phyloP scores from a whole-genome alignment of 2,113 vertebrate genomes.

The Ahaetulla prasina region DNA sequence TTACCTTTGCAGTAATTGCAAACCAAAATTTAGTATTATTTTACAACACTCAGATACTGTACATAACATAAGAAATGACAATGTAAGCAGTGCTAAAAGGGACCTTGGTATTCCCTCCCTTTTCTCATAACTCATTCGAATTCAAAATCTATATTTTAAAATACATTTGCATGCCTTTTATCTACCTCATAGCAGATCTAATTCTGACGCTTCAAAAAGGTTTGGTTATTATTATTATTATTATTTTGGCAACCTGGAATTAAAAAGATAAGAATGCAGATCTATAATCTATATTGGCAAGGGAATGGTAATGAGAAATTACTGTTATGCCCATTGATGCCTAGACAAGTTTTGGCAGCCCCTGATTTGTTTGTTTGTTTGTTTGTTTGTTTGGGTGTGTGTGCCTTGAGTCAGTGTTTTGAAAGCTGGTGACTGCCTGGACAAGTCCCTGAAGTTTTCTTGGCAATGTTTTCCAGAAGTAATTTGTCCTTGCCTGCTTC shows the following conservation, averaged over 20 bases:
- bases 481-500: neutral
- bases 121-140: slow-evolving; percentile 26
- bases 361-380: neutral
- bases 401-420: neutral
- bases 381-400: too few relatives aligned
- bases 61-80: slow-evolving; percentile 56
- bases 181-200: neutral
- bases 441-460: neutral
- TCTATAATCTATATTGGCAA: neutral
- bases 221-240: neutral
- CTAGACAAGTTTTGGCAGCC: neutral
- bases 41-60: slow-evolving; percentile 44
- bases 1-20: slow-evolving; percentile 70
- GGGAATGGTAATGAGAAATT: neutral
- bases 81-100: neutral
- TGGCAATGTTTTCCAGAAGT: neutral
- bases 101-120: neutral
- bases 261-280: neutral
- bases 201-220: neutral
- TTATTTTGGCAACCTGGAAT: neutral
- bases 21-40: slow-evolving; percentile 55
- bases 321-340: neutral
- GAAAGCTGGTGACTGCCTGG: neutral
- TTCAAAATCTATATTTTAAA: neutral
- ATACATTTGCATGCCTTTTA: neutral